These are phyloP conservation scores for Temnopleurus reevesii DNA, from an alignment of 53 echinoderm and acorn worm genomes.

Conservation along the genomic window DNA sequence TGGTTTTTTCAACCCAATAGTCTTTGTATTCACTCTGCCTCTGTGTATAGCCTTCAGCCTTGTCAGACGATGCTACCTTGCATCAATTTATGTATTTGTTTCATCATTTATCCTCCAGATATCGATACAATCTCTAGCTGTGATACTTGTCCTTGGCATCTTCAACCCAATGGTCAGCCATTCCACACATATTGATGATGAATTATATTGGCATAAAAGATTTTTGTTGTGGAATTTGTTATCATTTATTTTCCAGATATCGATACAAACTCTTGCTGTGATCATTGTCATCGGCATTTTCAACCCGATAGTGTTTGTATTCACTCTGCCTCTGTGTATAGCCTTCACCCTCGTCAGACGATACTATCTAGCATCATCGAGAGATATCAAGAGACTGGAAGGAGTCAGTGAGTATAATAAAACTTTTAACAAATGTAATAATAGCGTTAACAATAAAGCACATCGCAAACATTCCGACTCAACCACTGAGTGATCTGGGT, in stretches of 20 bases:
- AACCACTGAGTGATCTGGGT: too few relatives aligned
- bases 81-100: too few relatives aligned
- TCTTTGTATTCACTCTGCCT: slow-evolving; percentile 68
- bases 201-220: too few relatives aligned
- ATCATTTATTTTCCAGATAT: slow-evolving; percentile 52
- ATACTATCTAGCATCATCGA: slow-evolving; percentile 72
- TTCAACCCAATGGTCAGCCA: slow-evolving; percentile 77
- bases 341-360: slow-evolving; percentile 63
- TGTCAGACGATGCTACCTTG: slow-evolving; percentile 69
- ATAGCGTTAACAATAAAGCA: too few relatives aligned
- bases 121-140: slow-evolving; percentile 54
- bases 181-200: too few relatives aligned
- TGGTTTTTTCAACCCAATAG: slow-evolving; percentile 81
- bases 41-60: slow-evolving; percentile 60
- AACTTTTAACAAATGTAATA: too few relatives aligned
- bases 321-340: slow-evolving; percentile 55
- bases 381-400: slow-evolving; percentile 87
- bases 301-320: slow-evolving; percentile 83
- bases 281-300: slow-evolving; percentile 73
- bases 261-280: slow-evolving; percentile 59
- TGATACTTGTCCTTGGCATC: slow-evolving; percentile 65
- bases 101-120: too few relatives aligned
- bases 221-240: not conserved
- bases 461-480: too few relatives aligned
- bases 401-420: slow-evolving; percentile 80